Conservation (phyloP, 2,797 vertebrate species). For the Distichodus sexfasciatus region DNA sequence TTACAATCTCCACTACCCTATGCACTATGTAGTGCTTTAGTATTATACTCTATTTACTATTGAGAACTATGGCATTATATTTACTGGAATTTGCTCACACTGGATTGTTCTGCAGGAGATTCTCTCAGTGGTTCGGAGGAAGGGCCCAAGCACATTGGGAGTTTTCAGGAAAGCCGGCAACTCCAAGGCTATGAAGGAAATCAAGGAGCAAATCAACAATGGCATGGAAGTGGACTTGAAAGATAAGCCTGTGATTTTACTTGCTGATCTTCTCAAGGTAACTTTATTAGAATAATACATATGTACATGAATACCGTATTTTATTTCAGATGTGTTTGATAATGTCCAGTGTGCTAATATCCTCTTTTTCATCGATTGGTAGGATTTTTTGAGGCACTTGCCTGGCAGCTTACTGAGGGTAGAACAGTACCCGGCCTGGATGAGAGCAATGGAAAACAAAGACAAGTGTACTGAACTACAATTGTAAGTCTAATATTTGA, state of each 20-base stretch:
- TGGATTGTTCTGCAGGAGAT: slow-evolving; percentile 67
- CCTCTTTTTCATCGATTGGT: slow-evolving; percentile 22
- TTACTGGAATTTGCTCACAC: background rate
- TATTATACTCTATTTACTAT: background rate
- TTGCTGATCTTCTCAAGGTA: slow-evolving; percentile 82
- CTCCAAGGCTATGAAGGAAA: slow-evolving; percentile 75
- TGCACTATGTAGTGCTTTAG: background rate
- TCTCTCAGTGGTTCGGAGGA: slow-evolving; percentile 67
- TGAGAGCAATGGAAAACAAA: slow-evolving; percentile 71
- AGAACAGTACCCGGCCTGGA: slow-evolving; percentile 78
- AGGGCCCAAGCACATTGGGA: slow-evolving; percentile 75
- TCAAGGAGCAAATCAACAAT: slow-evolving; percentile 77
- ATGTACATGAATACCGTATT: background rate
- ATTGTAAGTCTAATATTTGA: slow-evolving; percentile 67
- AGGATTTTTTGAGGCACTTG: slow-evolving; percentile 83
- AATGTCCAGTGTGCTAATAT: slow-evolving; percentile 1
- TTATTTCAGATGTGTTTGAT: background rate
- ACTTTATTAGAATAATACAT: background rate
- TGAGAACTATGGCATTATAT: background rate
- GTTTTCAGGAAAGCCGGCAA: slow-evolving; percentile 83
- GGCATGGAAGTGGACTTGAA: slow-evolving; percentile 66
- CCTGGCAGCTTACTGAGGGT: slow-evolving; percentile 72
- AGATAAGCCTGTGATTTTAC: slow-evolving; percentile 68
- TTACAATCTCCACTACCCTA: background rate
- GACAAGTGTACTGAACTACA: slow-evolving; percentile 72